Base-by-base conservation (phyloP, 2,113 vertebrate species). In the Myrmecobius fasciatus region DNA sequence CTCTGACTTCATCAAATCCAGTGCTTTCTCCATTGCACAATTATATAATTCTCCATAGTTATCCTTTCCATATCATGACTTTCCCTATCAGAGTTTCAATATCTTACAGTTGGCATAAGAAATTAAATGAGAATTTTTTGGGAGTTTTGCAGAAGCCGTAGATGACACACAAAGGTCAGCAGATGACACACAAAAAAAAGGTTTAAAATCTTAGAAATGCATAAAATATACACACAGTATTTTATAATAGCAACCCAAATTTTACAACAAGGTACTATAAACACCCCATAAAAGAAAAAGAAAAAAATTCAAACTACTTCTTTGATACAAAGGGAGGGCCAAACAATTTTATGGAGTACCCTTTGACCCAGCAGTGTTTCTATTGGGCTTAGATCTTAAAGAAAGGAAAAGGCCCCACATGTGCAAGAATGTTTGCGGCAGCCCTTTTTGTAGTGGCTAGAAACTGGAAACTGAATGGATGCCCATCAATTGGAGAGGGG, bases 1-100 rank as follows among this genome's bases (percentile, higher is more conserved):
- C 51, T 48, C 53, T 91, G 53, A 51, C 47, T 94, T 53, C 91
- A 83, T 53, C 91, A 83, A 90, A 26, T 53, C 46, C 75, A 89
- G 12, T 10, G n/a, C 8, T 26, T 60, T 91, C 56, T 26, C 31
- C 11, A 52, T 91, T 60, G 22, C 14, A 28, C 8, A 54, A 17
- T 51, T 24, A n/a, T 31, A 47, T 4, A 12, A 52, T 17, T 83
- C 56, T 60, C 60, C 36, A 36, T 4, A 67, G 26, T 31, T 60
- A 31, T 31, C 31, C 60, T 12, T 67, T 67, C 31, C 0, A 14
- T 31, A 67, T 36, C 22, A 6, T 17, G 31, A 67, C 60, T 67
- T 67, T 67, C 31, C 14, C 12, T 22, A 36, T 36, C 60, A 67
- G 0, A 12, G 12, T 67, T 36, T 67, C 60, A 36, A 36, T 60